Conservation (phyloP, 2,113 vertebrate species). For the Catharus fuscescens region DNA sequence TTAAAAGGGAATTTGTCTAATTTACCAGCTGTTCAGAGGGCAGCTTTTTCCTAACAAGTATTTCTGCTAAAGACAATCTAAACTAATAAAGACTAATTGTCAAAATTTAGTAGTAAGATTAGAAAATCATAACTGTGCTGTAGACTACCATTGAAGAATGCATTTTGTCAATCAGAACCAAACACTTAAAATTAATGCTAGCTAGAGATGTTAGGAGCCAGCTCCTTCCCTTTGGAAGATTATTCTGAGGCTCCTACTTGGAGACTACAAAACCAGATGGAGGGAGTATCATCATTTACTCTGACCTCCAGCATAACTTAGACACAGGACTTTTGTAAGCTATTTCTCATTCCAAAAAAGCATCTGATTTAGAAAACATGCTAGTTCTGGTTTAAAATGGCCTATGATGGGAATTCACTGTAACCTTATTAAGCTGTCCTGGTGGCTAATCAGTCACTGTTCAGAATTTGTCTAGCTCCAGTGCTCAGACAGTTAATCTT, state of each 20-base stretch:
- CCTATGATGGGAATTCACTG: neutral
- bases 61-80: neutral
- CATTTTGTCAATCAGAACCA: neutral
- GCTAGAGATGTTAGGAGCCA: neutral
- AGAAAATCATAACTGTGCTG: neutral
- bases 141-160: neutral
- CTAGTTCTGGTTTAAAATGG: neutral
- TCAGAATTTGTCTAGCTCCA: conserved; percentile 1
- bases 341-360: neutral
- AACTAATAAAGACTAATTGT: neutral
- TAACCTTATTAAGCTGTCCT: neutral
- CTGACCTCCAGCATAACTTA: neutral
- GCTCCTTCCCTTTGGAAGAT: neutral
- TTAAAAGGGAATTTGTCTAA: neutral
- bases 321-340: neutral
- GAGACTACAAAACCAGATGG: neutral
- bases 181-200: neutral
- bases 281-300: neutral
- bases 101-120: neutral
- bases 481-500: conserved; percentile 14
- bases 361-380: conserved; percentile 4
- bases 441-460: neutral
- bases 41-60: neutral
- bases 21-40: neutral
- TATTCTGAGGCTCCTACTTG: neutral